phyloP scores from a whole-genome alignment of 2,797 vertebrate genomes.

The Oreortyx pictus region DNA sequence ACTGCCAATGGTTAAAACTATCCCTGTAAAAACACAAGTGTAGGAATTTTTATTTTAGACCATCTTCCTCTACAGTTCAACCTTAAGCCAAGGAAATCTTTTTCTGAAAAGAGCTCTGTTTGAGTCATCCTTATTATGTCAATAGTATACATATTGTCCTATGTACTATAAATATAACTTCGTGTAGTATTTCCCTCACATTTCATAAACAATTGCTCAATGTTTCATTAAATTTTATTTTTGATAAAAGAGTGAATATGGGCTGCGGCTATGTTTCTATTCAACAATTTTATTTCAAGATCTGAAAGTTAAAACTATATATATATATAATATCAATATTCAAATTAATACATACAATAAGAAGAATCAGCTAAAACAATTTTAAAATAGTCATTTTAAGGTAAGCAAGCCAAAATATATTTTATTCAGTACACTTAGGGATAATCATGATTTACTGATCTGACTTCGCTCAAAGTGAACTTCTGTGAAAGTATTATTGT shows the following conservation, averaged over 20 bases:
- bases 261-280: background rate
- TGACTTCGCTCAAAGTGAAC: background rate
- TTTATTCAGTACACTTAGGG: background rate
- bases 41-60: background rate
- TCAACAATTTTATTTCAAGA: background rate
- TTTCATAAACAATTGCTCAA: background rate
- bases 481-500: background rate
- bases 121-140: background rate
- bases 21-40: background rate
- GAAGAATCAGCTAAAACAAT: background rate
- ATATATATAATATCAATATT: background rate
- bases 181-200: background rate
- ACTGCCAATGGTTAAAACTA: background rate
- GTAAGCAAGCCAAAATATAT: background rate
- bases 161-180: background rate
- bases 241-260: background rate
- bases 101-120: background rate
- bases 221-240: background rate
- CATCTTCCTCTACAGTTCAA: background rate
- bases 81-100: background rate
- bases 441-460: background rate
- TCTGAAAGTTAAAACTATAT: background rate
- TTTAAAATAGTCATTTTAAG: background rate
- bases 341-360: background rate
- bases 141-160: background rate